Base-by-base conservation (phyloP, 2,888 invertebrate genomes). In the Volucella inanis region DNA sequence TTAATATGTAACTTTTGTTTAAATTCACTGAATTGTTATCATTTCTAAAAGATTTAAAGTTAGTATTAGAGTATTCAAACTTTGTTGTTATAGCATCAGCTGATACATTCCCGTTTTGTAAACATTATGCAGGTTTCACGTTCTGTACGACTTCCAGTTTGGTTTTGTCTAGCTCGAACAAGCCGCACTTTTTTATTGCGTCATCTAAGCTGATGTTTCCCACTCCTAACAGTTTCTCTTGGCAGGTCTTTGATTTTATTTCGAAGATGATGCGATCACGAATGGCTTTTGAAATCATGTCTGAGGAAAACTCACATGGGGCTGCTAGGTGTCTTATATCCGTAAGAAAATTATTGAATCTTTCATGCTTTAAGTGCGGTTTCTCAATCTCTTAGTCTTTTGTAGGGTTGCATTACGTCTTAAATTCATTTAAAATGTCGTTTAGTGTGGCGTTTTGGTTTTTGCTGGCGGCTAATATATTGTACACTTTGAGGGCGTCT, bases 111-210 rank as follows among this genome's bases (percentile, higher is more conserved):
- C 62, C 49, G 49, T 62, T 62, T 62, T 47, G 31, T 38, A 31
- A 62, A 47, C 47, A 62, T 12, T 62, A 47, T 49, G 62, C 61
- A 22, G 18, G 8, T 61, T 61, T 61, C 31, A 12, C 22, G 3
- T 54, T 67, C 45, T 55, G 54, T 11, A 67, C 67, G 45, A 54
- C 54, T 9, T 54, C 67, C 12, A 67, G 54, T 52, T 54, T 67
- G 8, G 22, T n/a, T 54, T 67, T 67, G 11, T 67, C 31, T 45
- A 67, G 41, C 45, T 68, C 55, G 43, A 68, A 68, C 45, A 68
- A 41, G 9, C 45, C 31, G 62, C 47, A 62, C 45, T 31, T 62
- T 41, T 47, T 47, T 31, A 62, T 47, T 47, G 62, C 38, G 22
- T 54, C 54, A 54, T 54, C 54, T n/a, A 54, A 14, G 54, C 54